Evolutionary conservation across 23 tunicate species (phyloP).

Genomic region (Botrylloides violaceus): DNA sequence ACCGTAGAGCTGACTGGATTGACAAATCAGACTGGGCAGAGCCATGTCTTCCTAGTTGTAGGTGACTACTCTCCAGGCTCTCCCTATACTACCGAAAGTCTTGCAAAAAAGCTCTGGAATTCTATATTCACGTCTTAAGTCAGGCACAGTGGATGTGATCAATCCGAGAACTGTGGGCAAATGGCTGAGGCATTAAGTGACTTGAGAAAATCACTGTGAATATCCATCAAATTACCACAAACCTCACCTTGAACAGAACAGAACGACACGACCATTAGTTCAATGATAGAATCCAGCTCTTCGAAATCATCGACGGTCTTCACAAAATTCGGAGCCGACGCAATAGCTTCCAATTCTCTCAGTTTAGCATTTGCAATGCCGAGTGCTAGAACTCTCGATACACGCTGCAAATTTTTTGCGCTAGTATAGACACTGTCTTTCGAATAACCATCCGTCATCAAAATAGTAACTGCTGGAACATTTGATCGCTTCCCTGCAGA

Average conservation of each 20-base stretch:
- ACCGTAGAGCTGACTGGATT: too few species aligned
- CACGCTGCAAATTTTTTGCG: constrained; percentile 9
- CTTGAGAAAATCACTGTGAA: too few species aligned
- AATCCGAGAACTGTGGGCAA: too few species aligned
- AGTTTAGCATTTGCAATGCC: constrained; percentile 27
- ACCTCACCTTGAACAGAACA: not conserved
- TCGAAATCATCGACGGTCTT: not conserved
- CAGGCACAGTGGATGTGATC: too few species aligned
- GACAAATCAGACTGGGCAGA: too few species aligned
- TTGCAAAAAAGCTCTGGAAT: too few species aligned
- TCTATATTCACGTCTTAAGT: too few species aligned
- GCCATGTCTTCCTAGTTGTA: too few species aligned
- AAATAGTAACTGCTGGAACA: constrained; percentile 32
- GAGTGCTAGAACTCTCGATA: constrained; percentile 27
- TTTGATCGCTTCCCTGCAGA: constrained; percentile 15
- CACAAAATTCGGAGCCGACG: constrained; percentile 26
- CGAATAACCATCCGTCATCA: constrained; percentile 37
- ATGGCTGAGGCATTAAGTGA: too few species aligned
- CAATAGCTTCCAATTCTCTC: constrained; percentile 23
- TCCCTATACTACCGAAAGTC: too few species aligned
- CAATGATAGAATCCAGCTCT: not conserved
- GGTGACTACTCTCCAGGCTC: too few species aligned
- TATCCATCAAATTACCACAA: too few species aligned
- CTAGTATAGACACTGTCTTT: constrained; percentile 8
- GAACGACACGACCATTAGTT: not conserved